Evolutionary conservation across 2,113 vertebrate species (phyloP).

Genomic region (Sciurus niger): DNA sequence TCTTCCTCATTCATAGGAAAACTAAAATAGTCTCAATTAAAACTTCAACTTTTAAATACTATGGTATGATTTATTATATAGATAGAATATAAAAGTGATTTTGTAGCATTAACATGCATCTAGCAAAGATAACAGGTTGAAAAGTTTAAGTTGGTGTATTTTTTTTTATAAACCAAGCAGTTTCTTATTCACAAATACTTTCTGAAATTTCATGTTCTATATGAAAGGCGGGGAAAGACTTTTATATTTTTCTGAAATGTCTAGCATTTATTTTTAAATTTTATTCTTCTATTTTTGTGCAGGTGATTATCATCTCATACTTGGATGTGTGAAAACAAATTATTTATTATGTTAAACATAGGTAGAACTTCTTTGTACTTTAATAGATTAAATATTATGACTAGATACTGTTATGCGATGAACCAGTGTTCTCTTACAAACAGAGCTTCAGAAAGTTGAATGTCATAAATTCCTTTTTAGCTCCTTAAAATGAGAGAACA

Average conservation of each 20-base stretch:
- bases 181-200: not conserved
- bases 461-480: not conserved
- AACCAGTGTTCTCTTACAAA: not conserved
- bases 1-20: constrained; percentile 69
- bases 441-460: not conserved
- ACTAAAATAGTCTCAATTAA: constrained; percentile 26
- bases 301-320: not conserved
- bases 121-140: not conserved
- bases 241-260: not conserved
- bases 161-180: not conserved
- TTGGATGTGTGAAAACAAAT: not conserved
- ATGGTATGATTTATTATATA: not conserved
- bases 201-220: constrained; percentile 40
- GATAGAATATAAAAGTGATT: not conserved
- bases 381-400: not conserved
- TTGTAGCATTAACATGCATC: not conserved
- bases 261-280: not conserved
- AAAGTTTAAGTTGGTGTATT: not conserved
- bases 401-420: not conserved
- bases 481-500: constrained; percentile 14
- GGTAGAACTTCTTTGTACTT: not conserved
- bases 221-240: not conserved
- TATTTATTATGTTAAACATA: not conserved
- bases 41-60: constrained; percentile 29
- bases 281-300: not conserved